phyloP scores from a whole-genome alignment of 2,888 invertebrate genomes.

The Saturnia pavonia region DNA sequence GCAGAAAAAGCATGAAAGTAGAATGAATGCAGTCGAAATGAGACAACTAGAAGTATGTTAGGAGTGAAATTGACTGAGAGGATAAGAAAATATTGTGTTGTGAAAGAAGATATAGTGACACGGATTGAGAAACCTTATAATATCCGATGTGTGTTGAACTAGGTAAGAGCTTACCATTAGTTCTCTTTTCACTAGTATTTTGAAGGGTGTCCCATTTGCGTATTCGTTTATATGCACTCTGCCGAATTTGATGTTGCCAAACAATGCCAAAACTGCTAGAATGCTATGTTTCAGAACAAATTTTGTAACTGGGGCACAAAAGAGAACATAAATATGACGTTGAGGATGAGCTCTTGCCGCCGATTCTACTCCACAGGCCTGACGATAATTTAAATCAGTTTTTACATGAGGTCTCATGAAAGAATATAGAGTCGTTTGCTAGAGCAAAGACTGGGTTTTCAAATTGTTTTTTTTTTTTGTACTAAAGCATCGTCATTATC shows the following conservation, averaged over 20 bases:
- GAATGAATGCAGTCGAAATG: too few species aligned
- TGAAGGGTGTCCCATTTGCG: constrained; percentile 28
- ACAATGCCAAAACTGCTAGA: constrained; percentile 24
- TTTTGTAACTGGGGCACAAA: constrained; percentile 33
- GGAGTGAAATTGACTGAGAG: too few species aligned
- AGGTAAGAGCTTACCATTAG: constrained; percentile 25
- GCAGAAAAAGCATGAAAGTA: too few species aligned
- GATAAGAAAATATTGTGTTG: too few species aligned
- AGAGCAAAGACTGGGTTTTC: constrained; percentile 12
- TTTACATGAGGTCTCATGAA: constrained; percentile 84
- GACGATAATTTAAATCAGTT: constrained; percentile 57
- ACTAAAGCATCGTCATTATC: constrained; percentile 25
- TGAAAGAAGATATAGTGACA: too few species aligned
- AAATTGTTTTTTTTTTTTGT: too few species aligned
- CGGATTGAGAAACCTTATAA: constrained; percentile 32
- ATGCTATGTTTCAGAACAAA: constrained; percentile 22
- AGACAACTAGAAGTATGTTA: too few species aligned
- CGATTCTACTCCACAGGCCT: constrained; percentile 39
- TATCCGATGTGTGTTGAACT: constrained; percentile 33
- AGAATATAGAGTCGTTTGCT: constrained; percentile 75
- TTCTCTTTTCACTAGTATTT: constrained; percentile 24
- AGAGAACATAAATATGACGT: constrained; percentile 71
- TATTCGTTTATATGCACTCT: constrained; percentile 30
- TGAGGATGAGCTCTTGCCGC: constrained; percentile 36
- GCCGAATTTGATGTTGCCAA: constrained; percentile 28